Evolutionary conservation across 2,888 invertebrate genomes (phyloP), one percentile per base, ranked within the genome.

Genomic region (Anorthoa munda): DNA sequence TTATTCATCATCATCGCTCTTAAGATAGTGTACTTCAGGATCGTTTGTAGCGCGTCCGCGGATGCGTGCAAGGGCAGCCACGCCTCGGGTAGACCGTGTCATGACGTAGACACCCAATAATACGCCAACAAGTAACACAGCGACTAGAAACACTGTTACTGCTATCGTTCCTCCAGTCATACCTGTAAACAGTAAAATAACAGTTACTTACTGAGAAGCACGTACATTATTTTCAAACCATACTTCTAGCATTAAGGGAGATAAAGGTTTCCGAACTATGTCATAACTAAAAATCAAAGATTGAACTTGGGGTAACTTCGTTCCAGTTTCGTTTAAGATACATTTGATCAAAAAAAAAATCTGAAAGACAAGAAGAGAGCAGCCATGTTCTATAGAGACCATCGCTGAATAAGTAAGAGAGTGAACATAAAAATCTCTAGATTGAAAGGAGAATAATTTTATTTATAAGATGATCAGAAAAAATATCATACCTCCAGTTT

Each of bases 11-110:
- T 93, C 92, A 71, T 93, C 91, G 0, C 90, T 77, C 18, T 92
- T 93, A 2, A 96, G 82, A 73, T 93, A 96, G 3, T 92, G 87
- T 2, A 96, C 96, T 79, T 96, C 95, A 0, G 94, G 89, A 74
- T 95, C 94, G 12, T 88, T 65, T 0, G 66, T 64, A 7, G 81
- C 64, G 0, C 90, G 88, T 0, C 92, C 93, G 0, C 93, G 87
- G 1, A 94, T 63, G n/a, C 91, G 79, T 2, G 92, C 92, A 0
- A 93, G 15, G 0, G 88, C 81, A 0, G 83, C 76, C 4, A 88
- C 70, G 0, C 91, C 90, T 3, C 90, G 86, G 60, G 89, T 75
- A 15, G 92, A 86, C 2, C 92, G 78, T 18, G 84, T 74, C 63
- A 82, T 66, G 39, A 77, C 39, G 51, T 75, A 86, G 0, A 59